These are phyloP conservation scores for Callopanchax toddi DNA, from an alignment of 2,113 vertebrate species.

Conservation along the genomic window DNA sequence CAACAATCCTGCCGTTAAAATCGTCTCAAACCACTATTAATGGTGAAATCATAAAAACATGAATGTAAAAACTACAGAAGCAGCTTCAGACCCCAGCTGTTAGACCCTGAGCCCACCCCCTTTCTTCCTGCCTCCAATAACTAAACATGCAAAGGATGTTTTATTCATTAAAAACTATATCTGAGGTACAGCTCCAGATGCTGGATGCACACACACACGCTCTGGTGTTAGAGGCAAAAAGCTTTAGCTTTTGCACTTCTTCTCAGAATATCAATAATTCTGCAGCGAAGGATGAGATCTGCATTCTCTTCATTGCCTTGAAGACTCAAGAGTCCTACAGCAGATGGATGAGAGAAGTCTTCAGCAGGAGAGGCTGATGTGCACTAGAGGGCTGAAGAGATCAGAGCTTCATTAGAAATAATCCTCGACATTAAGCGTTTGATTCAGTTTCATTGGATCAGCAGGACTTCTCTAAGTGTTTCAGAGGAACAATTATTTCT, in stretches of 20 bases:
- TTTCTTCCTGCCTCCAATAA: too few relatives aligned
- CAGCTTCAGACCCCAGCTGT: constrained; percentile 2
- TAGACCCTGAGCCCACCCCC: neutral
- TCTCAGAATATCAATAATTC: constrained; percentile 26
- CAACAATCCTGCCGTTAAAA: neutral
- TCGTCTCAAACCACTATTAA: neutral
- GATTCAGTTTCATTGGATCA: neutral
- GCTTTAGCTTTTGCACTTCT: neutral
- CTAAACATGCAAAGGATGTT: too few relatives aligned
- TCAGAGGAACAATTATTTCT: neutral
- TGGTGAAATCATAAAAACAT: neutral
- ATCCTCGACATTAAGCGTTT: neutral
- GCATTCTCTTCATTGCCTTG: constrained; percentile 8
- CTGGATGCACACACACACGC: too few relatives aligned
- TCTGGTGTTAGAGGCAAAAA: constrained; percentile 22
- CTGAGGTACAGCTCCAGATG: too few relatives aligned
- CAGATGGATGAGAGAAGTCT: neutral
- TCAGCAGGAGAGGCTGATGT: too few relatives aligned
- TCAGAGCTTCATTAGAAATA: too few relatives aligned
- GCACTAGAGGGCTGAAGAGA: too few relatives aligned
- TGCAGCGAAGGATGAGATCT: constrained; percentile 5
- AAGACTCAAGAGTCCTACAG: neutral
- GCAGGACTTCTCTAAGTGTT: too few relatives aligned
- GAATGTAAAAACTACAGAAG: neutral
- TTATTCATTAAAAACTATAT: too few relatives aligned